These are phyloP conservation scores for Epinephelus lanceolatus DNA, from an alignment of 2,113 vertebrate species.

Conservation along the genomic window DNA sequence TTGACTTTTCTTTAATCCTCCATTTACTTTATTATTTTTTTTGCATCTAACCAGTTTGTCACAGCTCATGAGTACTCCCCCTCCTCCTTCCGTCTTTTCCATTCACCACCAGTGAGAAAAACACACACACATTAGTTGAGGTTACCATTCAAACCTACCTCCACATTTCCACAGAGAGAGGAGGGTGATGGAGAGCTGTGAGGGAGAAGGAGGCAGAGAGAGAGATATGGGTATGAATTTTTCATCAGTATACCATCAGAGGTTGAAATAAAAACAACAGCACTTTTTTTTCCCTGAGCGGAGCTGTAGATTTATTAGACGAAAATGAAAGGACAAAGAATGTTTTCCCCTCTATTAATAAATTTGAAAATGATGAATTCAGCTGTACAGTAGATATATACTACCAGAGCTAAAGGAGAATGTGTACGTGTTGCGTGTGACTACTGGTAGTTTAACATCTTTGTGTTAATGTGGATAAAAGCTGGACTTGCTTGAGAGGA, in stretches of 20 bases:
- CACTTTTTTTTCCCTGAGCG: neutral
- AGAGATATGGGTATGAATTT: constrained; percentile 52
- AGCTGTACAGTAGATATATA: constrained; percentile 1
- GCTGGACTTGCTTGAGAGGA: neutral
- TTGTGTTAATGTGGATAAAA: neutral
- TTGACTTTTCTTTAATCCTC: neutral
- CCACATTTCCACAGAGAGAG: neutral
- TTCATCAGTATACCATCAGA: constrained; percentile 61
- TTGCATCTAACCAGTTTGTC: neutral
- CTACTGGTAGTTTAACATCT: neutral
- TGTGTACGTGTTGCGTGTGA: neutral
- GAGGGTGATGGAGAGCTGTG: constrained; percentile 21
- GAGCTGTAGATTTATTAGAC: constrained; percentile 46
- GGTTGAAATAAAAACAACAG: constrained; percentile 59
- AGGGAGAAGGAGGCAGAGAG: neutral
- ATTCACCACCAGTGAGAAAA: neutral
- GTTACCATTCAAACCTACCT: constrained; percentile 25
- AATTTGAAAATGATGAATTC: constrained; percentile 14
- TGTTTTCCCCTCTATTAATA: constrained; percentile 5
- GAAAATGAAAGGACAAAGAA: constrained; percentile 15
- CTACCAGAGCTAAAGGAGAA: neutral
- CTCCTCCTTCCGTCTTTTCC: neutral
- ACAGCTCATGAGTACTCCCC: fast-evolving
- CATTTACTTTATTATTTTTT: neutral
- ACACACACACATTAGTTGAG: neutral